phyloP scores from a whole-genome alignment of 2,888 invertebrate species.

The Cryptophagus acutangulus region DNA sequence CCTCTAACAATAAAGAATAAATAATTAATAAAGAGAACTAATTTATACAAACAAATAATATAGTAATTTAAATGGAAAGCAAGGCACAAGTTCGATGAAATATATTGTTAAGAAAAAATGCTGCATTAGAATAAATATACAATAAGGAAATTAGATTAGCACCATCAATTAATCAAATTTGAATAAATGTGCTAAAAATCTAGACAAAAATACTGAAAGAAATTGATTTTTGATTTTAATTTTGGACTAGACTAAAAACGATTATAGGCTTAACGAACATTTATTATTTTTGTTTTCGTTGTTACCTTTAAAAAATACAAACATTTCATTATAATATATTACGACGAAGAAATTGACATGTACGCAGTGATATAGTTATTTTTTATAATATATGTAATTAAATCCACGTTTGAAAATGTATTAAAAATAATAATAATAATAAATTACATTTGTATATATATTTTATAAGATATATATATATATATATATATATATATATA shows the following conservation, averaged over 20 bases:
- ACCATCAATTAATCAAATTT: background rate
- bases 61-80: conserved; percentile 34
- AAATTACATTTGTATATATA: too few species aligned
- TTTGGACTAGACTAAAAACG: background rate
- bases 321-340: conserved; percentile 17
- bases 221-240: background rate
- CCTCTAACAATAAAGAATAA: conserved; percentile 37
- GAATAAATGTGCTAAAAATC: background rate
- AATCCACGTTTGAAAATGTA: too few species aligned
- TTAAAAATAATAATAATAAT: too few species aligned
- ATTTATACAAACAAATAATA: conserved; percentile 33
- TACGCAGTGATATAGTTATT: conserved; percentile 14
- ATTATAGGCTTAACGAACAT: background rate
- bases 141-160: conserved; percentile 1
- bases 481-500: too few species aligned
- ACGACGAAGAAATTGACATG: conserved; percentile 19
- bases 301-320: conserved; percentile 7
- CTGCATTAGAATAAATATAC: conserved; percentile 20
- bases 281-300: too few species aligned
- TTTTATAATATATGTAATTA: conserved; percentile 6
- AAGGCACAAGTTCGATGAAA: conserved; percentile 41
- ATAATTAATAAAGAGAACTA: conserved; percentile 38
- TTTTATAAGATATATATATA: too few species aligned
- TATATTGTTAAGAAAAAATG: conserved; percentile 16
- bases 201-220: background rate